phyloP scores from a whole-genome alignment of 2,888 invertebrate species.

The Platynereis dumerilii region DNA sequence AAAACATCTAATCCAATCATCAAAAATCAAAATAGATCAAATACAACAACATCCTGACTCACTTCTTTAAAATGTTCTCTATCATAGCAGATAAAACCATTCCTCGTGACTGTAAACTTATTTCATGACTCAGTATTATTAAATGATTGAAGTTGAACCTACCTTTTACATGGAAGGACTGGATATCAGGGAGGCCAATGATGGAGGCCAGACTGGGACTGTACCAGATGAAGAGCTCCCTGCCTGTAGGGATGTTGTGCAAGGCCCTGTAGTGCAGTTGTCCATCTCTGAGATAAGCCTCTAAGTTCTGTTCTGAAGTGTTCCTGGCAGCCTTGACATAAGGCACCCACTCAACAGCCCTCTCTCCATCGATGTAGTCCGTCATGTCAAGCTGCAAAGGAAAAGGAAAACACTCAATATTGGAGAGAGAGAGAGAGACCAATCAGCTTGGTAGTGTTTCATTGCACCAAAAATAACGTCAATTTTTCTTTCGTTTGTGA shows the following conservation, averaged over 20 bases:
- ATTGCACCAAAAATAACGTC: too few species aligned
- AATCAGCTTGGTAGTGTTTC: too few species aligned
- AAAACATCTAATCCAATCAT: too few species aligned
- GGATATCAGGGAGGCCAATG: slow-evolving; percentile 49
- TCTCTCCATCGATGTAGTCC: slow-evolving; percentile 35
- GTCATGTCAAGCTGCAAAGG: slow-evolving; percentile 34
- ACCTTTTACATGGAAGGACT: slow-evolving; percentile 32
- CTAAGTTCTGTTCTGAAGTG: slow-evolving; percentile 61
- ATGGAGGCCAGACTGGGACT: slow-evolving; percentile 56
- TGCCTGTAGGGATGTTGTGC: slow-evolving; percentile 51
- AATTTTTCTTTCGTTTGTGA: too few species aligned
- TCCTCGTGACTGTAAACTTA: too few species aligned
- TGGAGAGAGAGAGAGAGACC: too few species aligned
- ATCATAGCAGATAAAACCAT: too few species aligned
- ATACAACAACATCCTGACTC: too few species aligned
- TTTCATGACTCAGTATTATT: too few species aligned
- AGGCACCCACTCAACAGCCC: slow-evolving; percentile 56
- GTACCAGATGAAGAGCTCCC: slow-evolving; percentile 62
- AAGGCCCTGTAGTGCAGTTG: slow-evolving; percentile 58
- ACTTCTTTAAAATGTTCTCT: too few species aligned
- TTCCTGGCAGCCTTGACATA: slow-evolving; percentile 60
- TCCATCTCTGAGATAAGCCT: slow-evolving; percentile 51
- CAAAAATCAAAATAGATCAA: too few species aligned
- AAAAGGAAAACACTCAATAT: slow-evolving; percentile 1
- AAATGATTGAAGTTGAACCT: too few species aligned